Base-by-base conservation (phyloP, 2,113 vertebrate genomes). In the Callipepla californica region DNA sequence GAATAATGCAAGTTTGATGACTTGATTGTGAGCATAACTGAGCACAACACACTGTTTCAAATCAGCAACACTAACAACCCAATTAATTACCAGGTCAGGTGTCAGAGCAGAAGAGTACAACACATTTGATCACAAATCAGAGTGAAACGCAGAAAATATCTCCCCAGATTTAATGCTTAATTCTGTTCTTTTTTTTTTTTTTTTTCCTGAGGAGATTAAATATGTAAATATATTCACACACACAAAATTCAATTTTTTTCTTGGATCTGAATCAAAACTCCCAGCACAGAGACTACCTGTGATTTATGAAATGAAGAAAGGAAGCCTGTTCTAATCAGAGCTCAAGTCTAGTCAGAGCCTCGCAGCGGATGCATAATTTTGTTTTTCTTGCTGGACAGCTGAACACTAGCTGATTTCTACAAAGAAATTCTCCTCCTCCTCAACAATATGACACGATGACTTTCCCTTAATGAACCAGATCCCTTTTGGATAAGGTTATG, bases 231-330 rank as follows among this genome's bases (percentile, higher is more conserved):
- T 47, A 94, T 32, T 89, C 70, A 77, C 7, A 80, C 36, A 77
- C 26, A 88, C 28, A 77, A 36, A 82, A 51, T 26, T n/a, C 13
- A 32, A 51, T 80, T 86, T 70, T 72, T 72, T 70, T 12, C 51
- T 70, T 90, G 80, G 48, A 81, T 78, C 69, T 6, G 40, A 87
- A 32, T 69, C 38, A 92, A 72, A 81, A 94, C 30, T 91, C 44
- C 59, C 42, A 67, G 36, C 5, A 68, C 59, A 75, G 55, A 36
- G 48, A 89, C 85, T 87, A 87, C 20, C 77, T 80, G 66, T 92
- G 42, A 91, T 94, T 94, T 91, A 84, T 80, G 89, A 75, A 92
- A 87, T 25, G 57, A 84, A 90, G 82, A 91, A 77, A 81, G 42
- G 23, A 66, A 80, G 92, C 32, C 34, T 63, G 11, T 40, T 87